These are phyloP conservation scores for Campaea margaritaria DNA, from an alignment of 2,888 invertebrate genomes.

Conservation along the genomic window DNA sequence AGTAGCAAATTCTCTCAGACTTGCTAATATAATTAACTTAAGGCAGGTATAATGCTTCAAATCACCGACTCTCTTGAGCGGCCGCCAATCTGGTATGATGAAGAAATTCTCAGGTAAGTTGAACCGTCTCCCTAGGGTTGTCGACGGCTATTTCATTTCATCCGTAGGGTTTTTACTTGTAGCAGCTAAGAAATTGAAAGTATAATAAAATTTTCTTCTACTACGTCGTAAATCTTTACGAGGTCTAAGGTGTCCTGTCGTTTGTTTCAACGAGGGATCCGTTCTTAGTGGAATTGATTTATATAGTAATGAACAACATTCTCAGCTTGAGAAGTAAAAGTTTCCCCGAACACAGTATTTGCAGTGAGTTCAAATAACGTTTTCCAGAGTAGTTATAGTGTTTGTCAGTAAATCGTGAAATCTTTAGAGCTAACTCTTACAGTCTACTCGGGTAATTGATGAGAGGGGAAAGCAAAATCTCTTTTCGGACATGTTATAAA, in stretches of 20 bases:
- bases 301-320: conserved; percentile 5
- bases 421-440: conserved; percentile 9
- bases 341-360: background rate
- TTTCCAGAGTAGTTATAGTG: conserved; percentile 1
- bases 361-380: conserved; percentile 4
- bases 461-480: conserved; percentile 46
- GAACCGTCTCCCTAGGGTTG: conserved; percentile 40
- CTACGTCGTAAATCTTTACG: conserved; percentile 69
- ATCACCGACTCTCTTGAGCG: conserved; percentile 54
- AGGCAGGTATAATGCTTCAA: conserved; percentile 59
- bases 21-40: conserved; percentile 67
- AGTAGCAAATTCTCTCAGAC: conserved; percentile 63
- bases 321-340: background rate
- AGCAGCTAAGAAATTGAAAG: conserved; percentile 64
- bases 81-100: conserved; percentile 57
- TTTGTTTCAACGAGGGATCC: conserved; percentile 52
- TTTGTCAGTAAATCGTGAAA: conserved; percentile 8
- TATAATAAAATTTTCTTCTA: conserved; percentile 66
- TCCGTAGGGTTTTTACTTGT: conserved; percentile 53
- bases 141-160: conserved; percentile 48
- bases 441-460: conserved; percentile 46
- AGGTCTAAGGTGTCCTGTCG: conserved; percentile 55
- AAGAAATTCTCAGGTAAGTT: conserved; percentile 49
- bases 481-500: conserved; percentile 53
- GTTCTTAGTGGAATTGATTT: conserved; percentile 44